Evolutionary conservation across 2,113 vertebrate genomes (phyloP).

Genomic region (Caloenas nicobarica): DNA sequence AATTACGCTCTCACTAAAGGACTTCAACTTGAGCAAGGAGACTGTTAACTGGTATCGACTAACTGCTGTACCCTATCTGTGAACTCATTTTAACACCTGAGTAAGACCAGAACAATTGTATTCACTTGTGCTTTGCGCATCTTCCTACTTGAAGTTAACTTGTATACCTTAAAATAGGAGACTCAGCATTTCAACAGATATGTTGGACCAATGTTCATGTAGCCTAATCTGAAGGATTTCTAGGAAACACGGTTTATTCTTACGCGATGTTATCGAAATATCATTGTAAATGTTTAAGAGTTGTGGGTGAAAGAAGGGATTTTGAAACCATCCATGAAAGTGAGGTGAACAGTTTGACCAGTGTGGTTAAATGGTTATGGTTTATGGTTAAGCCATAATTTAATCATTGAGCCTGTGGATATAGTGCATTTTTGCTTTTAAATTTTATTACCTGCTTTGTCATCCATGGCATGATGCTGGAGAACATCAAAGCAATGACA

Average conservation of each 20-base stretch:
- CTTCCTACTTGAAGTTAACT: constrained; percentile 72
- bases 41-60: constrained; percentile 96
- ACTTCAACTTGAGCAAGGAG: constrained; percentile 96
- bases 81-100: constrained; percentile 41
- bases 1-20: constrained; percentile 89
- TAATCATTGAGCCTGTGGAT: constrained; percentile 30
- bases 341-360: not conserved
- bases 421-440: not conserved
- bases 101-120: not conserved
- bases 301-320: constrained; percentile 7
- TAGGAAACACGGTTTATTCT: not conserved
- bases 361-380: not conserved
- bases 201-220: constrained; percentile 67
- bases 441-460: not conserved
- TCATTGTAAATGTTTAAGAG: not conserved
- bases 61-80: constrained; percentile 86
- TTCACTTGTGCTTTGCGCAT: constrained; percentile 42
- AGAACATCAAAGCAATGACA: constrained; percentile 45
- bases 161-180: constrained; percentile 37
- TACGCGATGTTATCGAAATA: not conserved
- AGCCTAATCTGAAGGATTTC: constrained; percentile 53
- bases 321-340: constrained; percentile 13
- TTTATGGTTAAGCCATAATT: not conserved
- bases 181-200: constrained; percentile 48
- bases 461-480: constrained; percentile 34